Percentiles rank a stretch among this genome's conserved stretches.
These are phyloP conservation scores for Meloidogyne floridensis DNA, from an alignment of 1,140 invertebrate genomes.

Conservation along the genomic window DNA sequence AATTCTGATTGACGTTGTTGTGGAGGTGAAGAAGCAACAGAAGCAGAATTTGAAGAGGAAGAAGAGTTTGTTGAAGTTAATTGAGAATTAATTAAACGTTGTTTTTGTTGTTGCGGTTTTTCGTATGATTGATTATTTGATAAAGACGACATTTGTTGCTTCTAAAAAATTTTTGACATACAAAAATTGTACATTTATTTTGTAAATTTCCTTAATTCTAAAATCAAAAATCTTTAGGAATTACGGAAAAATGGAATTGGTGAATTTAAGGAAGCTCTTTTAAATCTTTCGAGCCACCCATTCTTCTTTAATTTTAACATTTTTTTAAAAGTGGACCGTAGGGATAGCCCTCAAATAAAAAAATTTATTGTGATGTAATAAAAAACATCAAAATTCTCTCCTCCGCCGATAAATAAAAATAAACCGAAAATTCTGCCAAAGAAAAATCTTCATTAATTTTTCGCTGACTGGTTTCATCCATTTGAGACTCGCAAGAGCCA, in stretches of 20 bases:
- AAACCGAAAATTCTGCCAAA: background rate
- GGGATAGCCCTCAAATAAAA: too few species aligned
- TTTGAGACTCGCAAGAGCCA: background rate
- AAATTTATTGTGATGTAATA: too few species aligned
- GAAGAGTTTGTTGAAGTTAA: background rate
- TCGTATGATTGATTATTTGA: background rate
- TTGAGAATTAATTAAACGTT: background rate
- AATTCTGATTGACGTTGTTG: background rate
- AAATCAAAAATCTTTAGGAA: background rate
- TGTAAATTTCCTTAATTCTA: background rate
- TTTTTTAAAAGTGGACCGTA: too few species aligned
- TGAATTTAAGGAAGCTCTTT: too few species aligned
- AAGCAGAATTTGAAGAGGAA: background rate
- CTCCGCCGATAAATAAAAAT: background rate
- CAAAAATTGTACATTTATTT: background rate
- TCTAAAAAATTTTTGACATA: constrained; percentile 2
- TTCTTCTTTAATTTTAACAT: too few species aligned
- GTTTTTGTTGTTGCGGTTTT: background rate
- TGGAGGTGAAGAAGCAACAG: background rate
- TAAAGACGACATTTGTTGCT: background rate
- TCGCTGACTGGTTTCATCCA: background rate
- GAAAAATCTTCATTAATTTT: background rate
- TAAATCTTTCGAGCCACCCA: too few species aligned
- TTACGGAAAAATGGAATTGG: too few species aligned
- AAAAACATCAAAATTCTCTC: too few species aligned